Percentiles rank a stretch among this genome's conserved stretches.
Conservation (phyloP, 1,140 invertebrate species). For the Habropoda laboriosa region DNA sequence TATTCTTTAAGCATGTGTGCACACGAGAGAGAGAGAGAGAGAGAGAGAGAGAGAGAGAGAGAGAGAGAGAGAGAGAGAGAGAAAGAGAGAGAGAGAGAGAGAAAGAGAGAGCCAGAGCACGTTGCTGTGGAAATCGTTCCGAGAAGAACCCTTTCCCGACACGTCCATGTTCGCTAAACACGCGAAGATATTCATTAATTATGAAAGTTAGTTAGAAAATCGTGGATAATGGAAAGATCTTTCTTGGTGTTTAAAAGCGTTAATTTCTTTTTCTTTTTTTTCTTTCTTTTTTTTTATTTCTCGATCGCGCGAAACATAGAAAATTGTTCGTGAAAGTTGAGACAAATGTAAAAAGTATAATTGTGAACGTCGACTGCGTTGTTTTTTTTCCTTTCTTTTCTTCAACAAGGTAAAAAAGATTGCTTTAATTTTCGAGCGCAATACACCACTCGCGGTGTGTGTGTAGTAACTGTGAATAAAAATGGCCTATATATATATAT, state of each 20-base stretch:
- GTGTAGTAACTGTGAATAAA: background rate
- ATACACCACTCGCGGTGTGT: too few species aligned
- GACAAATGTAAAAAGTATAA: background rate
- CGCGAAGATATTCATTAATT: conserved; percentile 8
- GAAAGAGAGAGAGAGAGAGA: conserved; percentile 13
- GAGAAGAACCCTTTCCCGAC: conserved; percentile 32
- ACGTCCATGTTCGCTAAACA: conserved; percentile 33
- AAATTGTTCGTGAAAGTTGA: background rate
- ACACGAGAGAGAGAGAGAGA: conserved; percentile 4
- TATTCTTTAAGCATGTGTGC: background rate
- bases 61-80: background rate
- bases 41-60: conserved; percentile 12
- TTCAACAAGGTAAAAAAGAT: too few species aligned
- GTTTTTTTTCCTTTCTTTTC: too few species aligned
- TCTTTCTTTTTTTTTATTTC: background rate
- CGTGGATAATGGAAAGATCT: background rate
- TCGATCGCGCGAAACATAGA: background rate
- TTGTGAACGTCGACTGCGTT: background rate
- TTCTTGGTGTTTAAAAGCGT: background rate
- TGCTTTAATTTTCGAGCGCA: too few species aligned
- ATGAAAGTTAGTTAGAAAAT: conserved; percentile 31
- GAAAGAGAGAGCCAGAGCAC: conserved; percentile 14
- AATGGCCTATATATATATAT: background rate
- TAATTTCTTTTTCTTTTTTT: background rate
- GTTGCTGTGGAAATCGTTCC: conserved; percentile 32